phyloP scores from a whole-genome alignment of 2,888 invertebrate genomes.

The Chalcosyrphus nemorum region DNA sequence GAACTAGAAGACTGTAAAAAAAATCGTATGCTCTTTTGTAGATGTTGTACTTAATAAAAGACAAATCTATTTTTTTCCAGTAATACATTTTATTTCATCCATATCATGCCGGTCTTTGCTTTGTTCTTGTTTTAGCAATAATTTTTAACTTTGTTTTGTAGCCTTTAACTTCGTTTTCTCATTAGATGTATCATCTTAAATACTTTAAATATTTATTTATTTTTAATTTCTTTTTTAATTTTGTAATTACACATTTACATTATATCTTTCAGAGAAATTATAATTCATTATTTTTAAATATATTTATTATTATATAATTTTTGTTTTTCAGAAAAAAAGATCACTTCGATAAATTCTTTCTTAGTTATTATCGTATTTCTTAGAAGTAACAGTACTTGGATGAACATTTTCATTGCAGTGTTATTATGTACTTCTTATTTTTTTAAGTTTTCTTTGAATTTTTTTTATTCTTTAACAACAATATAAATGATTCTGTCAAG shows the following conservation, averaged over 20 bases:
- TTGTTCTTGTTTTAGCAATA: slow-evolving; percentile 74
- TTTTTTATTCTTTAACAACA: neutral
- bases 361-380: slow-evolving; percentile 43
- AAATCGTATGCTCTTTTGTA: no score
- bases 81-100: slow-evolving; percentile 79
- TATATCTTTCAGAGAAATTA: slow-evolving; percentile 38
- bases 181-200: slow-evolving; percentile 1
- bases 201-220: slow-evolving; percentile 28
- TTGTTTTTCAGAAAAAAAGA: slow-evolving; percentile 20
- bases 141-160: slow-evolving; percentile 15
- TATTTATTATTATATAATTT: neutral
- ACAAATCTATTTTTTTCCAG: slow-evolving; percentile 8
- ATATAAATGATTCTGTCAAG: slow-evolving; percentile 14
- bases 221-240: slow-evolving; percentile 13
- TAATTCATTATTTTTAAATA: slow-evolving; percentile 24
- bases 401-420: slow-evolving; percentile 5
- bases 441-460: neutral
- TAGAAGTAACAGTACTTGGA: slow-evolving; percentile 52
- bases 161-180: slow-evolving; percentile 19
- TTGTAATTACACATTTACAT: slow-evolving; percentile 60
- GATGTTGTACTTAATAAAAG: no score
- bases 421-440: neutral
- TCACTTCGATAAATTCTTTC: slow-evolving; percentile 46
- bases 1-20: no score
- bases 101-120: slow-evolving; percentile 73